phyloP scores from a whole-genome alignment of 2,888 invertebrate species.

The Pseudanteris insignis region DNA sequence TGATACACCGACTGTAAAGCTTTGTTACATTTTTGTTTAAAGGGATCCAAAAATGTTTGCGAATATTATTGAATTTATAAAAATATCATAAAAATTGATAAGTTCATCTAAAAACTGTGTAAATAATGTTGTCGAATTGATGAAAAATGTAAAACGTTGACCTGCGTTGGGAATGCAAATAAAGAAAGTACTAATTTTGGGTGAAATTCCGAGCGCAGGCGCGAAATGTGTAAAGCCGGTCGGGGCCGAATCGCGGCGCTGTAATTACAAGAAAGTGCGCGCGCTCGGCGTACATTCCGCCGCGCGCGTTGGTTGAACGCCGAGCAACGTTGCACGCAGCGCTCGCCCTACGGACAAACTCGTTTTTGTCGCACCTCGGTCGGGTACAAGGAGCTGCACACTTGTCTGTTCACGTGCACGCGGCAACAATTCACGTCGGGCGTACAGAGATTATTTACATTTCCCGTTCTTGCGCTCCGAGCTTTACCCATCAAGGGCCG shows the following conservation, averaged over 20 bases:
- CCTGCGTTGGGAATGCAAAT: no score
- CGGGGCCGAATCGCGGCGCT: slow-evolving; percentile 16
- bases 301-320: slow-evolving; percentile 26
- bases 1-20: no score
- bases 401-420: slow-evolving; percentile 39
- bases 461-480: slow-evolving; percentile 36
- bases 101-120: no score
- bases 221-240: slow-evolving; percentile 5
- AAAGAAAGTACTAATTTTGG: not conserved
- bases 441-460: slow-evolving; percentile 41
- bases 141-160: no score
- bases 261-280: slow-evolving; percentile 49
- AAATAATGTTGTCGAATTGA: no score
- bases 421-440: slow-evolving; percentile 37
- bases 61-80: no score
- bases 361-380: slow-evolving; percentile 49
- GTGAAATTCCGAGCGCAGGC: slow-evolving; percentile 4
- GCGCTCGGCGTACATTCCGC: slow-evolving; percentile 33
- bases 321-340: slow-evolving; percentile 25
- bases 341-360: slow-evolving; percentile 48
- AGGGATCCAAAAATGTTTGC: no score
- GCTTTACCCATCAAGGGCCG: slow-evolving; percentile 21
- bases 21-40: no score
- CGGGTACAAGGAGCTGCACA: slow-evolving; percentile 41
- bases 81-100: no score